Evolutionary conservation across 1,140 invertebrate genomes (phyloP).

Genomic region (Mactra quadrangularis): DNA sequence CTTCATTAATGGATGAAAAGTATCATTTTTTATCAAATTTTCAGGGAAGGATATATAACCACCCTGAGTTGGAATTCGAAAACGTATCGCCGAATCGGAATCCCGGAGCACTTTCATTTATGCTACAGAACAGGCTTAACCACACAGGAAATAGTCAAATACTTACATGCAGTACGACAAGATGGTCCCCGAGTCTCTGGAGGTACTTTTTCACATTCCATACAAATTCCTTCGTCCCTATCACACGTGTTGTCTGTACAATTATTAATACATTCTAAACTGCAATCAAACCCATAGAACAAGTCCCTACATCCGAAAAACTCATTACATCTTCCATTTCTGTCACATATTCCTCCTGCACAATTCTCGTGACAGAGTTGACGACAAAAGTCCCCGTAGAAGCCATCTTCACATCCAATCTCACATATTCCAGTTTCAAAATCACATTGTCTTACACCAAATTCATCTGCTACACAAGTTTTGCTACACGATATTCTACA

Average conservation of each 20-base stretch:
- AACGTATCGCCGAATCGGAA: too few species aligned
- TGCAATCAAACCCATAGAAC: conserved; percentile 25
- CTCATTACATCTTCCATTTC: conserved; percentile 31
- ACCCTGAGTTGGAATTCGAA: too few species aligned
- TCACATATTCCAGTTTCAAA: conserved; percentile 14
- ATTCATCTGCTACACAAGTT: neutral
- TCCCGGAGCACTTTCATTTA: too few species aligned
- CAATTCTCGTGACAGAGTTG: conserved; percentile 7
- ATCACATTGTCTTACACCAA: neutral
- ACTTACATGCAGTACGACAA: conserved; percentile 25
- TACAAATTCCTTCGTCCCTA: conserved; percentile 21
- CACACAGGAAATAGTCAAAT: too few species aligned
- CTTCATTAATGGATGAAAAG: too few species aligned
- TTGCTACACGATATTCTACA: conserved; percentile 3
- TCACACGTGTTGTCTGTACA: conserved; percentile 40
- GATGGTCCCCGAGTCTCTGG: neutral
- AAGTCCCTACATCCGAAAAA: conserved; percentile 1
- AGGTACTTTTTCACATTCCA: conserved; percentile 6
- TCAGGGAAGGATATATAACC: too few species aligned
- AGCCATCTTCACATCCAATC: conserved; percentile 25
- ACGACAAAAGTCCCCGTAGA: conserved; percentile 20
- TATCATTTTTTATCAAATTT: too few species aligned
- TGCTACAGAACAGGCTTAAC: too few species aligned
- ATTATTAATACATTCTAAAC: neutral
- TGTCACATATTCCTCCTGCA: conserved; percentile 2